Evolutionary conservation across 2,888 invertebrate genomes (phyloP), one percentile per base, ranked within the genome.

Genomic region (Drosophila trichaetosa): DNA sequence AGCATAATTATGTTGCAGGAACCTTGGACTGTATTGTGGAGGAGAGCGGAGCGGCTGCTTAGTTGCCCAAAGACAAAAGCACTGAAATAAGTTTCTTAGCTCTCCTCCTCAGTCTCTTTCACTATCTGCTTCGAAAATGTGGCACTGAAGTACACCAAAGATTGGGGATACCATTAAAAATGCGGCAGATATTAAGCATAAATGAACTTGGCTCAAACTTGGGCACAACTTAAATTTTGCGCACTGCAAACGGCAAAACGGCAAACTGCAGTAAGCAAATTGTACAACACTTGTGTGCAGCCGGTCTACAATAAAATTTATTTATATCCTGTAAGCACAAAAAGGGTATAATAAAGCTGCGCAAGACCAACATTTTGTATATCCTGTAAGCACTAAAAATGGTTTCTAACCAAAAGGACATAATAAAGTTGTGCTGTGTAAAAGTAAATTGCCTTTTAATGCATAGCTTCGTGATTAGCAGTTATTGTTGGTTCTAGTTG

Each of bases 1-100:
- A 85, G 88, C 85, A 87, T 87, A 88, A 87, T 87, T 88, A 88
- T 82, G 83, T 88, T 73, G 80, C 79, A 54, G 63, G 16, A 53
- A 65, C 79, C 69, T 79, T 81, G 71, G 79, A 65, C 65, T 68
- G 57, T 57, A 24, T 56, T 67, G 34, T 56, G 60, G 49, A 13
- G 36, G 13, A 21, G 51, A n/a, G 60, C 33, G 24, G n/a, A 6
- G 60, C 1, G 18, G 62, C 40, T 46, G 54, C 61, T 54, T 33
- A 64, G 60, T 74, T 68, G 76, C 46, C 58, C 63, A 64, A 66
- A 77, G 80, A 80, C 67, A 73, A 69, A 80, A 58, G 52, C 51
- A 51, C 53, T 56, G 5, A 27, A 18, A 60, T 51, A 84, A 80
- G 65, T 69, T 73, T 69, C 73, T 51, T 61, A 29, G 49, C 69